Evolutionary conservation across 2,113 vertebrate genomes (phyloP).

Genomic region (Anarhynchus alexandrinus): DNA sequence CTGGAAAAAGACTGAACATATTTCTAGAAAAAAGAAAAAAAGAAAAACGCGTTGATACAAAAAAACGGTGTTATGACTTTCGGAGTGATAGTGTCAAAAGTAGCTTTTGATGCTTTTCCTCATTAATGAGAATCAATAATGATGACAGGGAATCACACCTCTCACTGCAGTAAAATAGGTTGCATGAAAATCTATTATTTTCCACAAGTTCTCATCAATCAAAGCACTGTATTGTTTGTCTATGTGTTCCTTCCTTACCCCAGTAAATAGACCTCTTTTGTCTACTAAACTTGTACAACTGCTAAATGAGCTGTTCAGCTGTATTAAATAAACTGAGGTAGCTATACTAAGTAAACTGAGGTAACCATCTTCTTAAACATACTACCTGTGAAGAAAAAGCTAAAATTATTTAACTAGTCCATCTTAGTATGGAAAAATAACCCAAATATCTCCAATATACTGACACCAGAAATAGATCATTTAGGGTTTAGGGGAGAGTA

Average conservation of each 20-base stretch:
- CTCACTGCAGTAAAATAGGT: not conserved
- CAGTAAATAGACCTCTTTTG: not conserved
- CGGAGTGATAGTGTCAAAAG: not conserved
- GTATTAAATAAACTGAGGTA: not conserved
- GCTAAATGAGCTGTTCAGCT: not conserved
- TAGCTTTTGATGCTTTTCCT: not conserved
- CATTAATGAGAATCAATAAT: not conserved
- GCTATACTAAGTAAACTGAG: not conserved
- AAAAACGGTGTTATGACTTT: not conserved
- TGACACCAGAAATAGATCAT: not conserved
- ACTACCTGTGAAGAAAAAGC: not conserved
- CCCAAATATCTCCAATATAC: not conserved
- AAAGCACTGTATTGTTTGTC: not conserved
- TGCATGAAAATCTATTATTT: slow-evolving; percentile 7
- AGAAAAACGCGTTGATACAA: not conserved
- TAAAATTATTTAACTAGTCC: not conserved
- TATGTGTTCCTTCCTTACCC: not conserved
- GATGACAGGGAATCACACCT: not conserved
- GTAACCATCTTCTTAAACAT: not conserved
- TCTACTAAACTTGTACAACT: not conserved
- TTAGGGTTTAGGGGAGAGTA: not conserved
- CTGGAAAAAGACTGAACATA: not conserved
- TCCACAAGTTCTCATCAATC: not conserved
- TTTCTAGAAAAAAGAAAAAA: not conserved
- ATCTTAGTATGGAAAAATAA: not conserved